phyloP scores from a whole-genome alignment of 2,888 invertebrate species.

The Andrena camellia region DNA sequence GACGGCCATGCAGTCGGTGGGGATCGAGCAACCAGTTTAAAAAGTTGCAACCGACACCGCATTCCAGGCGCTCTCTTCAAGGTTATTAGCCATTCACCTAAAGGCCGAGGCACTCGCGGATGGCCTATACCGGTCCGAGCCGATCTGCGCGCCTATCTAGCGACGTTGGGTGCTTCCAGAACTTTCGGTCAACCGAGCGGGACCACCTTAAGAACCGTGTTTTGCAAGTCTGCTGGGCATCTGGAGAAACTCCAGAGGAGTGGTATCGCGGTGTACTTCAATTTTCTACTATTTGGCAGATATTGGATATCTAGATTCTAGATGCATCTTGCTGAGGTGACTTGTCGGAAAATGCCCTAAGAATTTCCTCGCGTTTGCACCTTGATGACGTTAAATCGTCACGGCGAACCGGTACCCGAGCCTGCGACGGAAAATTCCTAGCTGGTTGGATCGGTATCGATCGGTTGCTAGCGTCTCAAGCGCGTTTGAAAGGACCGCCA shows the following conservation, averaged over 20 bases:
- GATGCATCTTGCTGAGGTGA: no score
- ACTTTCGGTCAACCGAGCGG: neutral
- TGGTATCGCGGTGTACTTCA: no score
- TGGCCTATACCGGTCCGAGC: slow-evolving; percentile 47
- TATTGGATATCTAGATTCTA: no score
- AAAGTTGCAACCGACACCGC: slow-evolving; percentile 74
- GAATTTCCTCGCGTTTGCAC: slow-evolving; percentile 4
- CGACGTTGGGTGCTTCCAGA: neutral
- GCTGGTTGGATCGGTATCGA: no score
- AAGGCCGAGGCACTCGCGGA: slow-evolving; percentile 75
- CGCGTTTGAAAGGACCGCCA: no score
- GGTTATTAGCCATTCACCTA: slow-evolving; percentile 80
- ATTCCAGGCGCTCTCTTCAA: slow-evolving; percentile 79
- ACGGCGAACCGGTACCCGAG: slow-evolving; percentile 29
- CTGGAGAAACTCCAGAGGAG: no score
- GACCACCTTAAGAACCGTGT: neutral
- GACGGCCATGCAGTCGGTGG: slow-evolving; percentile 1
- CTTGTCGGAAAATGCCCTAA: neutral
- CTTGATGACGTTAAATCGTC: slow-evolving; percentile 16
- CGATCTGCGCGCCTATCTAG: neutral
- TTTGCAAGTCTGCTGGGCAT: neutral
- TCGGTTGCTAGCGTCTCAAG: neutral
- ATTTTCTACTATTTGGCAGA: no score
- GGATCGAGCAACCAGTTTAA: slow-evolving; percentile 58
- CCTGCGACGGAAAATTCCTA: slow-evolving; percentile 30